Conservation (phyloP, 2,888 invertebrate species). For the Oscheius sp. region DNA sequence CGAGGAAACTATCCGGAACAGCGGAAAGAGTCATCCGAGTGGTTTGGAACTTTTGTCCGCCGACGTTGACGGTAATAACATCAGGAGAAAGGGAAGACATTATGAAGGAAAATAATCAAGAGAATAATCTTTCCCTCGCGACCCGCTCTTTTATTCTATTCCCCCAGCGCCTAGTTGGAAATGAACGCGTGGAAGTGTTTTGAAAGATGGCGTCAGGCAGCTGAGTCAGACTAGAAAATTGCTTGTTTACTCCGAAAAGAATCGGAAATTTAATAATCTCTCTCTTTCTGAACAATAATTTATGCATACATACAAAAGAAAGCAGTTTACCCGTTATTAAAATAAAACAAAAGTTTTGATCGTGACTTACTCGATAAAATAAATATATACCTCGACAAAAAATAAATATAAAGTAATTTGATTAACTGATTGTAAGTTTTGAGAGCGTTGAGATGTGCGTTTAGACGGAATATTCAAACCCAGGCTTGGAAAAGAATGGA, state of each 20-base stretch:
- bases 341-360: too few species aligned
- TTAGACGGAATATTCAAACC: slow-evolving; percentile 86
- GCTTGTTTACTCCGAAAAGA: too few species aligned
- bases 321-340: too few species aligned
- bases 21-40: slow-evolving; percentile 15
- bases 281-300: too few species aligned
- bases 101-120: background rate
- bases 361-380: too few species aligned
- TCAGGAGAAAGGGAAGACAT: slow-evolving; percentile 7
- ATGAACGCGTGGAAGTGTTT: background rate
- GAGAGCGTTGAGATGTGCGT: background rate
- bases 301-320: too few species aligned
- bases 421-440: background rate
- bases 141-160: background rate
- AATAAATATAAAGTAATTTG: too few species aligned
- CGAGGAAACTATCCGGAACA: slow-evolving; percentile 13
- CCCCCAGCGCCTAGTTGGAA: background rate
- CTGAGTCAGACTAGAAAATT: too few species aligned
- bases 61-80: slow-evolving; percentile 23
- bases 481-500: slow-evolving; percentile 79
- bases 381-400: too few species aligned
- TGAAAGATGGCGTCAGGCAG: background rate
- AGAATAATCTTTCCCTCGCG: background rate
- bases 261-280: too few species aligned
- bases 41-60: slow-evolving; percentile 19